Conservation (phyloP, 2,797 vertebrate species). For the Aulostomus chinensis region DNA sequence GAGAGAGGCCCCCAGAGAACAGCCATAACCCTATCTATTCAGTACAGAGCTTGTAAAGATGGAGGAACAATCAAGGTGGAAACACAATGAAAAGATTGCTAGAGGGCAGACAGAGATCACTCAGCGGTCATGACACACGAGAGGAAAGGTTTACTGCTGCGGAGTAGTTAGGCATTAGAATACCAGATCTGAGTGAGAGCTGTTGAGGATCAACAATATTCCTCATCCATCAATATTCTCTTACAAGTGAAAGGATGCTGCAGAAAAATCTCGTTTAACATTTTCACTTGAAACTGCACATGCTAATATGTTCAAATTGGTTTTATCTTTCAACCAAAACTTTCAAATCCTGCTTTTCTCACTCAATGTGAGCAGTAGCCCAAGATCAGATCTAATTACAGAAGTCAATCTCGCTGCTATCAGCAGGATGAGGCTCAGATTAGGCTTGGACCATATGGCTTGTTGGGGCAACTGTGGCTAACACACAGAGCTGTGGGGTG, state of each 20-base stretch:
- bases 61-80: slow-evolving; percentile 55
- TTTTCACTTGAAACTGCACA: background rate
- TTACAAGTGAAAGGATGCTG: background rate
- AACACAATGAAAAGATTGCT: slow-evolving; percentile 56
- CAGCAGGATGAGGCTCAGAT: slow-evolving; percentile 73
- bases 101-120: slow-evolving; percentile 56
- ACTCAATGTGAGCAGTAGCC: slow-evolving; percentile 31
- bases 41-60: slow-evolving; percentile 56
- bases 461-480: slow-evolving; percentile 56
- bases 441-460: slow-evolving; percentile 75
- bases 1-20: slow-evolving; percentile 24
- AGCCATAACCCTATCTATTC: slow-evolving; percentile 40
- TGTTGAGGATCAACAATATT: slow-evolving; percentile 21
- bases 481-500: slow-evolving; percentile 33
- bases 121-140: slow-evolving; percentile 40
- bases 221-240: slow-evolving; percentile 29
- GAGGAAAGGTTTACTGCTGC: slow-evolving; percentile 46
- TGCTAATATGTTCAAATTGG: background rate
- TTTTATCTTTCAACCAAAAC: slow-evolving; percentile 10
- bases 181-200: slow-evolving; percentile 48
- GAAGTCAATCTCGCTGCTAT: slow-evolving; percentile 67
- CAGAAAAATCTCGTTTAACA: background rate
- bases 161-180: slow-evolving; percentile 40
- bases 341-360: slow-evolving; percentile 11
- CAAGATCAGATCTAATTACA: slow-evolving; percentile 78